These are phyloP conservation scores for Mixornis gularis DNA, from an alignment of 2,113 vertebrate genomes.

Conservation along the genomic window DNA sequence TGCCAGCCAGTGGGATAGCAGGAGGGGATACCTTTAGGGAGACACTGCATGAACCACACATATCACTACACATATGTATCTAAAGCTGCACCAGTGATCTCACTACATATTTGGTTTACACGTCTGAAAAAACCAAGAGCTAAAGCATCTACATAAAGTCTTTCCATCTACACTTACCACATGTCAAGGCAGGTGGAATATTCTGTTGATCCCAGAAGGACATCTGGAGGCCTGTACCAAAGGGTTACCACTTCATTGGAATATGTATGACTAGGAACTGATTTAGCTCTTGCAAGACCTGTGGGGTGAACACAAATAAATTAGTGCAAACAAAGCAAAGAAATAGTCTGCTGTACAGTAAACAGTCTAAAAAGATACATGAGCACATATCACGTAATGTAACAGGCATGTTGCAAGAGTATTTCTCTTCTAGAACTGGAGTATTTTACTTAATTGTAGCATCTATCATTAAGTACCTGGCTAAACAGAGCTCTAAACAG, in stretches of 20 bases:
- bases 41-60: not conserved
- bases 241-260: constrained; percentile 97
- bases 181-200: constrained; percentile 98
- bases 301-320: constrained; percentile 21
- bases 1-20: not conserved
- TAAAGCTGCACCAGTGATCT: not conserved
- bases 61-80: not conserved
- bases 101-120: not conserved
- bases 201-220: constrained; percentile 93
- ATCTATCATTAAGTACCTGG: not conserved
- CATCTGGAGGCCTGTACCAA: constrained; percentile 96
- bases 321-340: not conserved
- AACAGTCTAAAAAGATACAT: not conserved
- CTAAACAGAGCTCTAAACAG: constrained; percentile 6
- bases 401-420: accelerated
- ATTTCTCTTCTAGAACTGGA: not conserved
- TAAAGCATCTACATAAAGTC: not conserved
- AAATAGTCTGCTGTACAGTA: not conserved
- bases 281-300: constrained; percentile 96
- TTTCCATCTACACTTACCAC: constrained; percentile 79
- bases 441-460: not conserved
- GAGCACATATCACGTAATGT: not conserved
- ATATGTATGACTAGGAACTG: constrained; percentile 94
- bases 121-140: not conserved
- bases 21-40: not conserved